Evolutionary conservation across 1,140 invertebrate genomes (phyloP).

Genomic region (Helicorthomorpha holstii): DNA sequence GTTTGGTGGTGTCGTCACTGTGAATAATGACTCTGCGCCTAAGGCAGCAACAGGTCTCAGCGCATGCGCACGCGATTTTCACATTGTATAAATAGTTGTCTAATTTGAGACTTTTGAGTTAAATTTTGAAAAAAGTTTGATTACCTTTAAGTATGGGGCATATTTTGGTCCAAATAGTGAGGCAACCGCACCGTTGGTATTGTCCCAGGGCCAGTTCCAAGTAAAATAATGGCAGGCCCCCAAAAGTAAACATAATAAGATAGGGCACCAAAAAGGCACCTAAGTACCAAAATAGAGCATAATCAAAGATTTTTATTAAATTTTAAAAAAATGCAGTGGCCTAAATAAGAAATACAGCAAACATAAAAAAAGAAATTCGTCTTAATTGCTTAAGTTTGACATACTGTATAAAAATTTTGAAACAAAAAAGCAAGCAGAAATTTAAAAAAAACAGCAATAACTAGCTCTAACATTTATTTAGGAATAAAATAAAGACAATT

Average conservation of each 20-base stretch:
- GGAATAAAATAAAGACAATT: too few relatives aligned
- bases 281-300: too few relatives aligned
- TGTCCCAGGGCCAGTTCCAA: slow-evolving; percentile 38
- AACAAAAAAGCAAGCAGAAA: too few relatives aligned
- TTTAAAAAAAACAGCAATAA: too few relatives aligned
- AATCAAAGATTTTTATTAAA: too few relatives aligned
- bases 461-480: too few relatives aligned
- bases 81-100: not conserved
- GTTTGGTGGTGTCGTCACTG: not conserved
- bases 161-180: slow-evolving; percentile 28
- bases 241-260: slow-evolving; percentile 32
- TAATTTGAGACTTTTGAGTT: too few relatives aligned
- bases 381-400: too few relatives aligned
- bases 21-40: not conserved
- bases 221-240: slow-evolving; percentile 39
- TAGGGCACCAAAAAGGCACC: slow-evolving; percentile 41
- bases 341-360: too few relatives aligned
- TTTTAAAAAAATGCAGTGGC: too few relatives aligned
- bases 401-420: too few relatives aligned
- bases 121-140: not conserved
- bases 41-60: not conserved
- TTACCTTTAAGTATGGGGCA: slow-evolving; percentile 29
- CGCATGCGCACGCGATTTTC: not conserved
- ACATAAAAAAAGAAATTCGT: too few relatives aligned
- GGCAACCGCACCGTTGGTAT: slow-evolving; percentile 26